A percentile compares a stretch with the other conserved stretches of the same genome.
These are phyloP conservation scores for Apis mellifera DNA, from an alignment of 1,140 invertebrate genomes.

Conservation along the genomic window DNA sequence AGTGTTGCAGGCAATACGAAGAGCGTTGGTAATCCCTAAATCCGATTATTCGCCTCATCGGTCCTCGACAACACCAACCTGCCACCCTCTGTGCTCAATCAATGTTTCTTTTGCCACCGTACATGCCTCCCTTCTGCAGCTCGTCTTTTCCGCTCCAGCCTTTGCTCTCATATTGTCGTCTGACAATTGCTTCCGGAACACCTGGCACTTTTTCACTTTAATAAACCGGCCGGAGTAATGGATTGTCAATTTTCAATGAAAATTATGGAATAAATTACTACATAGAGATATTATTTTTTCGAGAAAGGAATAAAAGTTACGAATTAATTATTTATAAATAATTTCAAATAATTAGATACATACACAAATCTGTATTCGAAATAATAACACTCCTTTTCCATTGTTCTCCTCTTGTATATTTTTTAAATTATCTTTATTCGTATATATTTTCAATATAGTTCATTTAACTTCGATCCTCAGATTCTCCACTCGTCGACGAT, in stretches of 20 bases:
- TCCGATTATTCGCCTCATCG: constrained; percentile 80
- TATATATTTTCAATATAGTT: no score
- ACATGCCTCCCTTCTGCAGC: constrained; percentile 22
- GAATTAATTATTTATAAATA: no score
- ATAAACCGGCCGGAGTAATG: neutral
- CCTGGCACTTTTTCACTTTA: neutral
- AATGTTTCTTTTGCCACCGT: constrained; percentile 66
- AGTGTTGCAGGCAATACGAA: constrained; percentile 46
- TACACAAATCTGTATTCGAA: no score
- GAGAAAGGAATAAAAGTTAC: no score
- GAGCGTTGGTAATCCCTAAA: constrained; percentile 76
- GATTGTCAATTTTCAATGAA: neutral
- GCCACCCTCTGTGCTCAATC: constrained; percentile 68
- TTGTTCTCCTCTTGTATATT: no score
- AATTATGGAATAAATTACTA: neutral
- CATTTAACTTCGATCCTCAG: no score
- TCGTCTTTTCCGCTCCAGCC: constrained; percentile 34
- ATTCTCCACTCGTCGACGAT: no score
- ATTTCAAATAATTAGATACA: no score
- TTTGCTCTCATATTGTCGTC: neutral
- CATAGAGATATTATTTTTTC: no score
- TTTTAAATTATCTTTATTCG: no score
- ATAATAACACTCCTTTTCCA: no score
- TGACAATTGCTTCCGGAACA: neutral
- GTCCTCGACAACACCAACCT: constrained; percentile 73